These are phyloP conservation scores for Scaptomyza tumidula DNA, from an alignment of 2,888 invertebrate species.

Conservation along the genomic window DNA sequence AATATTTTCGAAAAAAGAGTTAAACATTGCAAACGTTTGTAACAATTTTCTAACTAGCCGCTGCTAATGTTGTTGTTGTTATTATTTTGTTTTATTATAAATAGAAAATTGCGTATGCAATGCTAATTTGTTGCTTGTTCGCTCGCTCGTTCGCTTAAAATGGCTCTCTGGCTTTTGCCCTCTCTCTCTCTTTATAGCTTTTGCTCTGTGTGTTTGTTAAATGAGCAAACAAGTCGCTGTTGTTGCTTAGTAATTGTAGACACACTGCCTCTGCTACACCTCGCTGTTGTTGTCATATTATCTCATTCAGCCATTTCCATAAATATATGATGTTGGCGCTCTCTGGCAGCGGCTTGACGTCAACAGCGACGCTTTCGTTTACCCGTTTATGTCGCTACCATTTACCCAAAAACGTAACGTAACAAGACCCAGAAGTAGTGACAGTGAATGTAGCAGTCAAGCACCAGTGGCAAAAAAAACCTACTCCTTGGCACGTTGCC, in stretches of 20 bases:
- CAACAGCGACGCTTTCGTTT: conserved; percentile 38
- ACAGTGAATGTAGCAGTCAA: conserved; percentile 31
- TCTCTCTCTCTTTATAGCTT: conserved; percentile 16
- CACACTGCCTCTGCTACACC: conserved; percentile 28
- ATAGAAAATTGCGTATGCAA: conserved; percentile 82
- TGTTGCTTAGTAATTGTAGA: conserved; percentile 73
- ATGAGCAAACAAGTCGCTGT: conserved; percentile 72
- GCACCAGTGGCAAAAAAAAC: conserved; percentile 19
- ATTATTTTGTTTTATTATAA: conserved; percentile 66
- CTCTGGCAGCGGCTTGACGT: conserved; percentile 48
- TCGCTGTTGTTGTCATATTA: conserved; percentile 69
- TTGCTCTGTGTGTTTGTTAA: conserved; percentile 6
- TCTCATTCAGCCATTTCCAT: conserved; percentile 70
- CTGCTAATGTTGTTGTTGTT: conserved; percentile 55
- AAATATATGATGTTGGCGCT: conserved; percentile 45
- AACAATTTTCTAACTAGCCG: conserved; percentile 24
- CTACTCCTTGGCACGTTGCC: conserved; percentile 47
- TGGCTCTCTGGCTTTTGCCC: conserved; percentile 23
- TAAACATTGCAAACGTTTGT: conserved; percentile 42
- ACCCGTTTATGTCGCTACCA: conserved; percentile 51
- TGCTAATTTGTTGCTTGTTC: conserved; percentile 69
- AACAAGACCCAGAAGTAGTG: conserved; percentile 45
- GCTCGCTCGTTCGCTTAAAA: conserved; percentile 36
- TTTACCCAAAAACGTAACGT: conserved; percentile 52
- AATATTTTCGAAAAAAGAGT: conserved; percentile 21